Percentiles rank a stretch among this genome's conserved stretches.
phyloP scores from a whole-genome alignment of 2,113 vertebrate genomes.

The Mastomys coucha region DNA sequence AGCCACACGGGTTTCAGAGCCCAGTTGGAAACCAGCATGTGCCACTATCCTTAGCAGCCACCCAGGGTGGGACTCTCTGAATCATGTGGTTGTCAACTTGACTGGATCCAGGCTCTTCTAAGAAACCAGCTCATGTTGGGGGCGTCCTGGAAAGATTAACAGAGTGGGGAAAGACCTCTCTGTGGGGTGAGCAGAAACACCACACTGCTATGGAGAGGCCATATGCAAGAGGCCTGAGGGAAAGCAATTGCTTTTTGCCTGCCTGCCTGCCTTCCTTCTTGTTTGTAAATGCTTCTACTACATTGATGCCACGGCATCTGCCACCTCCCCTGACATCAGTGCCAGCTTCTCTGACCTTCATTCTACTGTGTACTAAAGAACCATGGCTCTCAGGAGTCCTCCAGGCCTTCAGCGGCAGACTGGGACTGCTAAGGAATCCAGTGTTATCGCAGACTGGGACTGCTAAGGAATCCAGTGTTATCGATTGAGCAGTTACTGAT shows the following conservation, averaged over 20 bases:
- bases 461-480: background rate
- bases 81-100: background rate
- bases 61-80: background rate
- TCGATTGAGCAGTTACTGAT: background rate
- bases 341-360: background rate
- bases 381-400: background rate
- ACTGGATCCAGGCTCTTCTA: background rate
- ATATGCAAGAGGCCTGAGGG: background rate
- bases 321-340: background rate
- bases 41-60: rapidly evolving
- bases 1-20: background rate
- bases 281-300: background rate
- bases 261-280: background rate
- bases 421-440: background rate
- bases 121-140: background rate
- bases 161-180: background rate
- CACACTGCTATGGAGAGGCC: background rate
- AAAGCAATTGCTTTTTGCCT: background rate
- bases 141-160: background rate
- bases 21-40: rapidly evolving
- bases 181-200: too few species aligned
- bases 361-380: background rate
- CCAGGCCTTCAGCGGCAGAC: background rate
- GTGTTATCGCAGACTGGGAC: background rate
- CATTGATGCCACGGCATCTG: too few species aligned